These are phyloP conservation scores for Antheraea mylitta DNA, from an alignment of 1,140 invertebrate genomes.

Conservation along the genomic window DNA sequence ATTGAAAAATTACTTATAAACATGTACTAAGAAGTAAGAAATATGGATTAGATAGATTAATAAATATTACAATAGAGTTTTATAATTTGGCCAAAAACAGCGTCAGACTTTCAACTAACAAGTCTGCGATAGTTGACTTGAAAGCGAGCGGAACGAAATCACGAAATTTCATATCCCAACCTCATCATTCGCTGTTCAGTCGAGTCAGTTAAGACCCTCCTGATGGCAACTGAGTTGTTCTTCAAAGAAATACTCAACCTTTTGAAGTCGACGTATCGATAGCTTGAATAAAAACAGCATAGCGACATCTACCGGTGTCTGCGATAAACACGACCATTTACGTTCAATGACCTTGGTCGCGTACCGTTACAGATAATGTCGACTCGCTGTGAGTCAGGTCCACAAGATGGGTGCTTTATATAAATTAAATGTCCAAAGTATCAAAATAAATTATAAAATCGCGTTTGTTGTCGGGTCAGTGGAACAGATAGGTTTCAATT, in stretches of 20 bases:
- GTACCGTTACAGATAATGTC: constrained; percentile 25
- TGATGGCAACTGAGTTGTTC: constrained; percentile 40
- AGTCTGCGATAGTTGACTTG: constrained; percentile 64
- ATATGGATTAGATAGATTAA: no score
- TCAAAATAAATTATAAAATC: not conserved
- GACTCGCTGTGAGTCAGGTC: not conserved
- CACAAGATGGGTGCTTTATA: not conserved
- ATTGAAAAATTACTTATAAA: no score
- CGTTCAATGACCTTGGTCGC: constrained; percentile 32
- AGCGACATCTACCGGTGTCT: constrained; percentile 37
- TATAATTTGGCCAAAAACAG: constrained; percentile 53
- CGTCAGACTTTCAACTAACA: constrained; percentile 54
- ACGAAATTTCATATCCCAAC: constrained; percentile 50
- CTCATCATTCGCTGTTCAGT: constrained; percentile 58
- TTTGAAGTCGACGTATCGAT: constrained; percentile 23
- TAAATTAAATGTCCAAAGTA: not conserved
- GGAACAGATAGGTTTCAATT: constrained; percentile 10
- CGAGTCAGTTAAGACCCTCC: constrained; percentile 56
- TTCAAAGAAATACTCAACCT: not conserved
- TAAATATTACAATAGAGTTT: no score
- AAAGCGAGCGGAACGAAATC: constrained; percentile 55
- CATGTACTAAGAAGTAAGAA: no score
- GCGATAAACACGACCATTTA: constrained; percentile 14
- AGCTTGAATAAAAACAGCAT: constrained; percentile 25
- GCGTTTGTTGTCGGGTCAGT: constrained; percentile 18